phyloP scores from a whole-genome alignment of 2,113 vertebrate species.

The Melospiza melodia region DNA sequence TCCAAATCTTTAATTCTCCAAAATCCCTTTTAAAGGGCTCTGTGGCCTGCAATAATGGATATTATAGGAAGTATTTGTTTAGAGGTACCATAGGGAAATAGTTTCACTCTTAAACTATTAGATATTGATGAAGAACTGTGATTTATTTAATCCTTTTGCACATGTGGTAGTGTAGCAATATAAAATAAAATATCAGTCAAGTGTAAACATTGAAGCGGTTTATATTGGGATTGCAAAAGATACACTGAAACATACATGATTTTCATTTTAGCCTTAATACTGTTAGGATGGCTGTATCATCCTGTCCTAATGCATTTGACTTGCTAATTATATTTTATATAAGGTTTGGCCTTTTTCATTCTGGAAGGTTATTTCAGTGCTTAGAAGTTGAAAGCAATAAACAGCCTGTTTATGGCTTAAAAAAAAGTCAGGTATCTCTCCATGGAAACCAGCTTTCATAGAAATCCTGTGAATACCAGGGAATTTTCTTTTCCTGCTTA shows the following conservation, averaged over 20 bases:
- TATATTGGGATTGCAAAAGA: background rate
- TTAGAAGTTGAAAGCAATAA: background rate
- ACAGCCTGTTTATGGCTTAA: background rate
- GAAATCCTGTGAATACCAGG: background rate
- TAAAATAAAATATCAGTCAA: background rate
- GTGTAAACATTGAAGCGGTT: background rate
- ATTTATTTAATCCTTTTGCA: background rate
- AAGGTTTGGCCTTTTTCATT: background rate
- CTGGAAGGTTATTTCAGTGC: background rate
- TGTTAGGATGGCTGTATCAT: background rate
- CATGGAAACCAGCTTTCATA: conserved; percentile 38
- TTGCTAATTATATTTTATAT: background rate
- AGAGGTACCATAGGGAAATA: background rate
- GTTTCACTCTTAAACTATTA: background rate
- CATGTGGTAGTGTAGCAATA: background rate
- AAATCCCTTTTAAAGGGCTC: background rate
- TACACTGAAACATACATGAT: background rate
- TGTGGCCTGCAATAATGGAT: background rate
- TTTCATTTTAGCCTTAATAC: background rate
- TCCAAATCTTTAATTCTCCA: background rate
- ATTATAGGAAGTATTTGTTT: background rate
- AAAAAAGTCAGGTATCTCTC: conserved; percentile 6
- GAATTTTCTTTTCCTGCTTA: background rate
- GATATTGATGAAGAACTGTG: background rate
- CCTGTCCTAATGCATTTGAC: background rate